A percentile compares a stretch with the other conserved stretches of the same genome.
These are phyloP conservation scores for Poecilia gillii DNA, from an alignment of 2,797 vertebrate species.

Conservation along the genomic window DNA sequence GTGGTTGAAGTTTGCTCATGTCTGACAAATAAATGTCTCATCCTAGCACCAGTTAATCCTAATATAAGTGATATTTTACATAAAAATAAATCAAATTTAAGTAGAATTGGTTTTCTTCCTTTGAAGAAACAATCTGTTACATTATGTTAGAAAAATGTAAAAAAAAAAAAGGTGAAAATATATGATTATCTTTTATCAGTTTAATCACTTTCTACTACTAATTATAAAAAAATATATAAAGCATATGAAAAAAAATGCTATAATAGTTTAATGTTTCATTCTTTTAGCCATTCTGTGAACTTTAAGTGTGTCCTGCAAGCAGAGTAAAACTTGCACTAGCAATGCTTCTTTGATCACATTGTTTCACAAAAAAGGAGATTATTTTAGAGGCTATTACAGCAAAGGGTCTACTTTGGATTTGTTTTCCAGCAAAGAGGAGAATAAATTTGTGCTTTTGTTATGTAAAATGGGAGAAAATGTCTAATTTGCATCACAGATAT, in stretches of 20 bases:
- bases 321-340: background rate
- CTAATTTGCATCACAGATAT: constrained; percentile 5
- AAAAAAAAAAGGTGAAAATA: background rate
- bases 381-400: background rate
- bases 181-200: background rate
- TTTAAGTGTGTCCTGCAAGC: background rate
- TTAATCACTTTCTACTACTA: background rate
- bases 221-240: background rate
- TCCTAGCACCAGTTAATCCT: background rate
- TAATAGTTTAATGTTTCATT: background rate
- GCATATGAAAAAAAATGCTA: background rate
- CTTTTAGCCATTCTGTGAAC: background rate
- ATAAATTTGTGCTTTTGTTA: background rate
- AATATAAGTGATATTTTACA: background rate
- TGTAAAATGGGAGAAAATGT: background rate
- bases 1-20: background rate
- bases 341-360: background rate
- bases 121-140: background rate
- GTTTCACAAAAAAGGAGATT: background rate
- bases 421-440: background rate
- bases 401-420: background rate
- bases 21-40: background rate
- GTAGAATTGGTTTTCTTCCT: background rate
- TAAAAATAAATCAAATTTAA: background rate
- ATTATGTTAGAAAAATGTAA: background rate